Percentiles rank a stretch among this genome's conserved stretches.
phyloP scores from a whole-genome alignment of 2,113 vertebrate species.

The Octodon degus region DNA sequence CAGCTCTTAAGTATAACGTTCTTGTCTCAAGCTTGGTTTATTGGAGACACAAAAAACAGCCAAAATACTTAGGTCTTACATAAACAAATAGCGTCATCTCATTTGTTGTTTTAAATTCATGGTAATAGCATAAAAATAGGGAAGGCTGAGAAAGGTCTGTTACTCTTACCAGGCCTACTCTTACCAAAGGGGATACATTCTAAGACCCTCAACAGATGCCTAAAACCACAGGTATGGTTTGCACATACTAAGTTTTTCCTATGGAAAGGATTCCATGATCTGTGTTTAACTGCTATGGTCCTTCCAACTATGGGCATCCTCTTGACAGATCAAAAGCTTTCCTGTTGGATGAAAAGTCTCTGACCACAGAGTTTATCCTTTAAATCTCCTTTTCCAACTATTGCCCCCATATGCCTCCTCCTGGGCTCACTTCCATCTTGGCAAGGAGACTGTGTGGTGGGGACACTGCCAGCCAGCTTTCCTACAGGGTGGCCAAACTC shows the following conservation, averaged over 20 bases:
- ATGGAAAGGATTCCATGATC: neutral
- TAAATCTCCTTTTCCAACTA: neutral
- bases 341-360: neutral
- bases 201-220: neutral
- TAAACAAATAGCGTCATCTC: neutral
- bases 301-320: neutral
- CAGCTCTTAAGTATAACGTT: neutral
- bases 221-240: neutral
- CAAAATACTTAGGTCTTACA: neutral
- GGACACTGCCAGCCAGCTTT: neutral
- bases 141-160: neutral
- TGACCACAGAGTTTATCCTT: neutral
- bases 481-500: neutral
- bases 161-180: neutral
- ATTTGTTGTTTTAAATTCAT: neutral
- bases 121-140: neutral
- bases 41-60: neutral
- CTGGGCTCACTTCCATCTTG: neutral
- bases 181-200: neutral
- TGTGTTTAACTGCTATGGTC: neutral
- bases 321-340: neutral
- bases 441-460: neutral
- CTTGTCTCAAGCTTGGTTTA: neutral
- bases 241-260: neutral
- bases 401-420: neutral